A percentile compares a stretch with the other conserved stretches of the same genome.
phyloP scores from a whole-genome alignment of 1,140 invertebrate species.

The Pseudomyrmex concolor region DNA sequence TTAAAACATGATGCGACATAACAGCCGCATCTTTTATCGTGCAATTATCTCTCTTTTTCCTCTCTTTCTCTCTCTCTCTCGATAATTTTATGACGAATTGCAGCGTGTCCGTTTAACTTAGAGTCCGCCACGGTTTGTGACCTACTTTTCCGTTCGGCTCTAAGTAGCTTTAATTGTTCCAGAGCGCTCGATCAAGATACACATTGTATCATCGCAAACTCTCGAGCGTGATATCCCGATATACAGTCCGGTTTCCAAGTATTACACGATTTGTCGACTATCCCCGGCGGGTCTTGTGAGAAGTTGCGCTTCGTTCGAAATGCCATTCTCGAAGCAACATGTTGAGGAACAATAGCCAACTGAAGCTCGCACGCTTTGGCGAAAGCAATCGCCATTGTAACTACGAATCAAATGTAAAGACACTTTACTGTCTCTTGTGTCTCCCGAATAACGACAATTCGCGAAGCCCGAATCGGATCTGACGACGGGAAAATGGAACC shows the following conservation, averaged over 20 bases:
- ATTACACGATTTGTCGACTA: constrained; percentile 46
- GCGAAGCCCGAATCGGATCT: constrained; percentile 4
- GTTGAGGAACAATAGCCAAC: constrained; percentile 36
- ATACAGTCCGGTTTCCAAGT: constrained; percentile 10
- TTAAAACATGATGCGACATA: too few relatives aligned
- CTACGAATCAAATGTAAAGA: constrained; percentile 57
- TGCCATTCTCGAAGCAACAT: constrained; percentile 47
- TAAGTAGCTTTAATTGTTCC: constrained; percentile 24
- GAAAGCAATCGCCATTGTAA: constrained; percentile 55
- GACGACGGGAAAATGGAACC: constrained; percentile 47
- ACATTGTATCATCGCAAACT: constrained; percentile 4
- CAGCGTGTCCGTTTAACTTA: background rate
- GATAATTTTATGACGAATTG: background rate
- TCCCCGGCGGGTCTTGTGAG: constrained; percentile 6
- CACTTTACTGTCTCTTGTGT: constrained; percentile 44
- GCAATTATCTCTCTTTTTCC: too few relatives aligned
- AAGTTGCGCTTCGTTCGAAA: constrained; percentile 38
- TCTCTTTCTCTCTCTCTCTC: too few relatives aligned
- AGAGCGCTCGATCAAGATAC: constrained; percentile 22
- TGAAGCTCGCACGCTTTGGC: constrained; percentile 30
- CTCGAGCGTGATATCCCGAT: constrained; percentile 19
- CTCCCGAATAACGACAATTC: constrained; percentile 37
- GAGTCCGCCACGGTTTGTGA: background rate
- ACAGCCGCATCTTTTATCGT: too few relatives aligned
- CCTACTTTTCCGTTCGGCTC: background rate